phyloP scores from a whole-genome alignment of 1,140 invertebrate species.

The Prorops nasuta region DNA sequence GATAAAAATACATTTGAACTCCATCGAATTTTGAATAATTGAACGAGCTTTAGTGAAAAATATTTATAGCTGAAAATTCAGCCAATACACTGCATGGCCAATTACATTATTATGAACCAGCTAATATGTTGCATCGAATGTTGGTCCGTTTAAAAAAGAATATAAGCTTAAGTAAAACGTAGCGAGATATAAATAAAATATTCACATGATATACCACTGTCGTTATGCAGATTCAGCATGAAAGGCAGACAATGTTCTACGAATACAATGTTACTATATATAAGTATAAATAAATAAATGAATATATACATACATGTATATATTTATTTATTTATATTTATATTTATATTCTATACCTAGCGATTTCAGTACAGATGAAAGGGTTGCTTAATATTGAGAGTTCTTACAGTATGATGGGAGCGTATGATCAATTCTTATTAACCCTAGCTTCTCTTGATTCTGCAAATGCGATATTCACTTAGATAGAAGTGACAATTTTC shows the following conservation, averaged over 20 bases:
- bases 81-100: too few relatives aligned
- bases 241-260: slow-evolving; percentile 4
- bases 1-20: not conserved
- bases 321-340: slow-evolving; percentile 11
- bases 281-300: too few relatives aligned
- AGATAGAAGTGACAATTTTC: slow-evolving; percentile 22
- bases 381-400: not conserved
- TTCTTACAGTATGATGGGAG: slow-evolving; percentile 8
- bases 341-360: not conserved
- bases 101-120: too few relatives aligned
- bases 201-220: too few relatives aligned
- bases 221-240: slow-evolving; percentile 9
- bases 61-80: too few relatives aligned
- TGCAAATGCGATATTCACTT: slow-evolving; percentile 23
- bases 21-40: not conserved
- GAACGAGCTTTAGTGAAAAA: too few relatives aligned
- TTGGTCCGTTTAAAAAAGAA: too few relatives aligned
- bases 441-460: slow-evolving; percentile 28
- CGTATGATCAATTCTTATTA: slow-evolving; percentile 22
- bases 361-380: not conserved
- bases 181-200: not conserved
- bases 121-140: too few relatives aligned
- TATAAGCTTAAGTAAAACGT: too few relatives aligned
- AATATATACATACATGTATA: slow-evolving; percentile 14
- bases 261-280: too few relatives aligned